Conservation (phyloP, 1,140 invertebrate species). For the Andricus grossulariae region DNA sequence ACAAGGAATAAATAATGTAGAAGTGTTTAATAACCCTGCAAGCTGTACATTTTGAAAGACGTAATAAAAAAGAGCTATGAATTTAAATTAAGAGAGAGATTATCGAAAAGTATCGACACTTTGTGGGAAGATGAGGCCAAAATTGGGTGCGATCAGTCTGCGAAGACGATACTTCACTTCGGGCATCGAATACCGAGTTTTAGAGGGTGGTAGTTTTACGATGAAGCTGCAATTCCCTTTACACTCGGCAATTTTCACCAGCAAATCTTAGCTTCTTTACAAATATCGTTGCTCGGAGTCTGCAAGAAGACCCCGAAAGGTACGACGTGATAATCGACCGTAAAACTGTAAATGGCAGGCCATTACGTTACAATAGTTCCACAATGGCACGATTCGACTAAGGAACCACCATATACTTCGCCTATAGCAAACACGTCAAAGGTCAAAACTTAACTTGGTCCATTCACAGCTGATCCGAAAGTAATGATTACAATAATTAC, state of each 20-base stretch:
- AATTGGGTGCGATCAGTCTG: conserved; percentile 61
- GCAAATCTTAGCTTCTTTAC: conserved; percentile 66
- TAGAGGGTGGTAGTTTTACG: conserved; percentile 55
- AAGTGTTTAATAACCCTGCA: no score
- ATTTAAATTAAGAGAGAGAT: conserved; percentile 26
- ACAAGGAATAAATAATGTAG: no score
- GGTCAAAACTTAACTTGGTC: not conserved
- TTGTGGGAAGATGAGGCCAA: conserved; percentile 41
- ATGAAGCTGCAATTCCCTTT: conserved; percentile 64
- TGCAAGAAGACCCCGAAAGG: conserved; percentile 52
- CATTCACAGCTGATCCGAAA: not conserved
- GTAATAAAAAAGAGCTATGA: conserved; percentile 20
- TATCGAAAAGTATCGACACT: conserved; percentile 21
- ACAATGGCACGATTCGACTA: conserved; percentile 54
- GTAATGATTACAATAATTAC: not conserved
- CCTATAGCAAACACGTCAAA: not conserved
- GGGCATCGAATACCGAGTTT: conserved; percentile 36
- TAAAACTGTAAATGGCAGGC: conserved; percentile 63
- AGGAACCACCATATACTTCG: conserved; percentile 43
- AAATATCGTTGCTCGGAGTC: conserved; percentile 47
- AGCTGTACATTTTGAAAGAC: not conserved
- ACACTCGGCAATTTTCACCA: conserved; percentile 48
- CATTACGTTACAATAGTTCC: conserved; percentile 48
- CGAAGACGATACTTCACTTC: conserved; percentile 47
- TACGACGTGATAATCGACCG: conserved; percentile 70